A percentile compares a stretch with the other conserved stretches of the same genome.
These are phyloP conservation scores for Myiothlypis coronata DNA, from an alignment of 2,797 vertebrate genomes.

Conservation along the genomic window DNA sequence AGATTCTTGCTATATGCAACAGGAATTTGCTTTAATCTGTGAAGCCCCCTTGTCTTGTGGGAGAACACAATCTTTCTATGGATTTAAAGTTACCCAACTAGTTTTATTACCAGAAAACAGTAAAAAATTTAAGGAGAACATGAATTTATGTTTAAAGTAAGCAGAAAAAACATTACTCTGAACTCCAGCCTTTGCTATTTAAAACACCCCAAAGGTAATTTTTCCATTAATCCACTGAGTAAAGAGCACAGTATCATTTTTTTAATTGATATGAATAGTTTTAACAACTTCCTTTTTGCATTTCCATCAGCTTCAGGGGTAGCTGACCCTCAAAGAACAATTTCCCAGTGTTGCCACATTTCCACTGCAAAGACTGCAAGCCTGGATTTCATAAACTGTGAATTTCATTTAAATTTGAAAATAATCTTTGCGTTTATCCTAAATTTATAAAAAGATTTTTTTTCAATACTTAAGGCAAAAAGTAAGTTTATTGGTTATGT, in stretches of 20 bases:
- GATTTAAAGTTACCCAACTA: neutral
- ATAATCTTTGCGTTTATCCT: neutral
- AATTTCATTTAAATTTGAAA: neutral
- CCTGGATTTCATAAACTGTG: neutral
- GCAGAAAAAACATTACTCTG: neutral
- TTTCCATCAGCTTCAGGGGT: neutral
- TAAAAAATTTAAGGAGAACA: neutral
- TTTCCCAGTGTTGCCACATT: neutral
- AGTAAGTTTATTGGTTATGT: slow-evolving; percentile 38
- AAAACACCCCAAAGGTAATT: neutral
- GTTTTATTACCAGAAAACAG: neutral
- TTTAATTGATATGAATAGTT: neutral
- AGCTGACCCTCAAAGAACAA: neutral
- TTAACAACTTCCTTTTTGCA: neutral
- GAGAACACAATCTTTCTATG: neutral
- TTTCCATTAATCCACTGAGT: neutral
- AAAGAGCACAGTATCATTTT: neutral
- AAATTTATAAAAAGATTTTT: slow-evolving; percentile 44
- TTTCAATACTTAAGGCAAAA: slow-evolving; percentile 61
- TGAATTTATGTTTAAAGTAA: neutral
- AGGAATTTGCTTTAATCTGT: neutral
- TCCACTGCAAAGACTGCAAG: neutral
- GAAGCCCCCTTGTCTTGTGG: neutral
- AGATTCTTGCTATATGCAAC: neutral
- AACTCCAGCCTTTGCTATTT: neutral